Percentiles rank a stretch among this genome's conserved stretches.
Conservation (phyloP, 2,113 vertebrate genomes). For the Edolisoma coerulescens region DNA sequence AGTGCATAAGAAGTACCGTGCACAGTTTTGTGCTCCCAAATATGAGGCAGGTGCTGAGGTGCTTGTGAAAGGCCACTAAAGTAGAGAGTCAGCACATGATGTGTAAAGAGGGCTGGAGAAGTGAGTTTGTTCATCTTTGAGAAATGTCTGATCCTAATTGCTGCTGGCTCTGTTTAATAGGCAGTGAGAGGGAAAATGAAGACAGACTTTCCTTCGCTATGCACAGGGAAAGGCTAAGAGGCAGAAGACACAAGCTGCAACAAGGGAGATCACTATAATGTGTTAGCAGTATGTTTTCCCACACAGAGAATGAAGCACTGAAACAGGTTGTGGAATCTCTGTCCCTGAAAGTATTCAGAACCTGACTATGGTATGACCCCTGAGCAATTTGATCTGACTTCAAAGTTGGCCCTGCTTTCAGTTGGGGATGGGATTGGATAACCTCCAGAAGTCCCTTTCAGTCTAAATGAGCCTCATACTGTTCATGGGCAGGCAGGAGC, state of each 20-base stretch:
- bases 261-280: not conserved
- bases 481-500: not conserved
- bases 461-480: not conserved
- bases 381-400: constrained; percentile 18
- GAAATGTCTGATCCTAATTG: not conserved
- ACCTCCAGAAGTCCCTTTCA: constrained; percentile 25
- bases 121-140: not conserved
- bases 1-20: not conserved
- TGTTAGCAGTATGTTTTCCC: not conserved
- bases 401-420: not conserved
- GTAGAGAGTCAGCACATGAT: not conserved
- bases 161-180: not conserved
- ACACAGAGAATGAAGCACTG: not conserved
- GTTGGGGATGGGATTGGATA: not conserved
- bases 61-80: not conserved
- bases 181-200: not conserved
- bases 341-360: not conserved
- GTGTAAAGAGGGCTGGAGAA: not conserved
- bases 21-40: not conserved
- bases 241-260: not conserved
- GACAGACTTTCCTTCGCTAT: not conserved
- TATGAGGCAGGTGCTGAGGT: not conserved
- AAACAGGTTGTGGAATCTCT: not conserved
- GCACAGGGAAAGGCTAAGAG: not conserved
- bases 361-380: not conserved